Evolutionary conservation across 2,113 vertebrate genomes (phyloP), one percentile per base, ranked within the genome.

Genomic region (Lepidothrix coronata): DNA sequence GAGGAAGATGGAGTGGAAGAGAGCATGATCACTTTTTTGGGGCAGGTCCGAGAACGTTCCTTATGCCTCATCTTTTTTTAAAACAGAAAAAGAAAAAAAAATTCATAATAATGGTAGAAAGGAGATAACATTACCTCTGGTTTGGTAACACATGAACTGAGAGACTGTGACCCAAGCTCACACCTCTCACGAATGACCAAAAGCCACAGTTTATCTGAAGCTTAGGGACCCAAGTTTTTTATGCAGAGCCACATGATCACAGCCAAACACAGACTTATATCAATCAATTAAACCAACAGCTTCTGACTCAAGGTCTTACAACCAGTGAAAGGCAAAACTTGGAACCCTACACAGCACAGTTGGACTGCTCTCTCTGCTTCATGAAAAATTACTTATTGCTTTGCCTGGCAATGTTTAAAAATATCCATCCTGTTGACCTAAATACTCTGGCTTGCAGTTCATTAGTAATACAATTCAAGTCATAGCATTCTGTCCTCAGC

Each of bases 1-100:
- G 97, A 98, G 95, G 98, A 97, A 97, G 98, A 98, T 91, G 98
- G 98, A 97, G 98, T 95, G 97, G 98, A 98, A 96, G 98, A 98
- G 84, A 99, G 99, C 91, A 98, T 98, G 98, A 99, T 99, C 97
- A 99, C 98, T 99, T 99, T 99, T 99, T 99, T 99, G 95, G 99
- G 99, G 97, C 99, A 99, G 98, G 98, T 99, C 98, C 99, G 98
- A 97, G 98, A 98, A 97, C 85, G 97, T 14, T 98, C 98, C 78
- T 97, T 98, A 94, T 72, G 97, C 95, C 98, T 99, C 98, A 98
- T 98, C 99, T 99, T 99, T 93, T 97, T 96, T 95, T 79, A 63
- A 97, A 93, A 97, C 65, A 74, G 59, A 59, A 84, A 92, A 97
- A 81, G 44, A 61, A 58, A 70, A 97, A 96, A 96, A 77, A 77